These are phyloP conservation scores for Caenorhabditis panamensis DNA, from an alignment of 2,888 invertebrate species.

Conservation along the genomic window DNA sequence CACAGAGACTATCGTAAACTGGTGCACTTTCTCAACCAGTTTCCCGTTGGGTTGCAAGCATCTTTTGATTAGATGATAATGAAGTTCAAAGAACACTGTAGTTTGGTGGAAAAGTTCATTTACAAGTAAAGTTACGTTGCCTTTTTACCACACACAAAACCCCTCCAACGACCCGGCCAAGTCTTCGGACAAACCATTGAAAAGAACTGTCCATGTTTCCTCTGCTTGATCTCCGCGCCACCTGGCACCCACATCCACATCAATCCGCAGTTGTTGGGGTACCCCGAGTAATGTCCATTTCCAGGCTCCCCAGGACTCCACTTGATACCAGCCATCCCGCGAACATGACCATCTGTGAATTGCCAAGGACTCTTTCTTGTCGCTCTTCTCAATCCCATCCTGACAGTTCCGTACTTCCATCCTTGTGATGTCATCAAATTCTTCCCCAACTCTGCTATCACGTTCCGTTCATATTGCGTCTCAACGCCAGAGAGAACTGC, in stretches of 20 bases:
- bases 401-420: conserved; percentile 34
- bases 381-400: conserved; percentile 12
- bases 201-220: conserved; percentile 10
- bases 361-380: neutral
- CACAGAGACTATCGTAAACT: no score
- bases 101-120: no score
- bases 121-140: neutral
- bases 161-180: neutral
- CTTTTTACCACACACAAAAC: neutral
- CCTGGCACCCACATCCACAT: conserved; percentile 41
- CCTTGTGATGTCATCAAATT: conserved; percentile 13
- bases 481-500: conserved; percentile 22
- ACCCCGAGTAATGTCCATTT: conserved; percentile 12
- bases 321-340: neutral
- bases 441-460: conserved; percentile 25
- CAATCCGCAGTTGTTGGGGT: conserved; percentile 28
- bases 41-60: no score
- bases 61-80: no score
- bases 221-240: neutral
- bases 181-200: neutral
- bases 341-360: neutral
- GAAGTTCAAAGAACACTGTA: neutral
- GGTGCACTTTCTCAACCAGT: no score
- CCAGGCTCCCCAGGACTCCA: conserved; percentile 32
- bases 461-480: conserved; percentile 5